Base-by-base conservation (phyloP, 2,888 invertebrate species). In the Rotaria sp. region DNA sequence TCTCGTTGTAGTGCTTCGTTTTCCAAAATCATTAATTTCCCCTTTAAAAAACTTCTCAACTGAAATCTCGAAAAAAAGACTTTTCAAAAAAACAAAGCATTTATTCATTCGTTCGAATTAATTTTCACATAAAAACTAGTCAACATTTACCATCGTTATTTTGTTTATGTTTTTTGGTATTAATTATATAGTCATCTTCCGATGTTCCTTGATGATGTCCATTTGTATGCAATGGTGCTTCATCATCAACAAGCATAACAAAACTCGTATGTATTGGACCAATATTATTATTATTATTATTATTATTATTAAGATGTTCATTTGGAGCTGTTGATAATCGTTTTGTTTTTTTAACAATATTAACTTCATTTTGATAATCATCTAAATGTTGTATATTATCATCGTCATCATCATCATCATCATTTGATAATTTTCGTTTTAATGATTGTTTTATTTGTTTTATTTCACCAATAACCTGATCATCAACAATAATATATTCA, bases 401-500 rank as follows among this genome's bases (percentile, higher is more conserved):
- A n/a, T 80, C 75, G 26, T 80, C 26, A 45, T 45, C 75, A 45
- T 80, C 75, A 26, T 80, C 45, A 4, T 80, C 45, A 10, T 11
- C 21, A 21, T 75, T 26, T 3, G 41, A 24, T 26, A 26, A 45
- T 80, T 80, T 80, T 80, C 80, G 80, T 80, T 80, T 80, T n/a
- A 45, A n/a, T 13, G 80, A 45, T 45, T 80, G 80, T 45, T 80
- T 41, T 1, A 80, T 80, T 80, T 80, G 80, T 45, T 80, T 45
- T 7, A 80, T 80, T 80, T 80, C 80, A 10, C 80, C 45, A 45
- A 41, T 80, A n/a, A 80, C 80, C 26, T 80, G 80, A 41, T 45
- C 80, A 45, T 80, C 80, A n/a, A 80, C 80, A 45, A 80, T 45
- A n/a, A 80, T 45, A 80, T 80, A 80, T 21, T 80, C 80, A 45